A percentile compares a stretch with the other conserved stretches of the same genome.
phyloP scores from a whole-genome alignment of 2,888 invertebrate species.

The Odiellus spinosus region DNA sequence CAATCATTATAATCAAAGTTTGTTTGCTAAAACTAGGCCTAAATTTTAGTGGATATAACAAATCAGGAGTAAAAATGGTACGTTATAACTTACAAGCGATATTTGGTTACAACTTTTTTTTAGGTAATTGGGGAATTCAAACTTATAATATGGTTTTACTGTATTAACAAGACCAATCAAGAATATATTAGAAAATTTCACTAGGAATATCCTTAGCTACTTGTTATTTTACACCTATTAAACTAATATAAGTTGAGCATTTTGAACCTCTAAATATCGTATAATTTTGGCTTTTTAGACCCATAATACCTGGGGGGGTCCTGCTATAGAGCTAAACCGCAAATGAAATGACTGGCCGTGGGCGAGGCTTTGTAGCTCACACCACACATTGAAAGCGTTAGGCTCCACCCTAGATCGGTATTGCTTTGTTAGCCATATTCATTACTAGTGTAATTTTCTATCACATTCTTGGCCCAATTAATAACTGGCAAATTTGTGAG shows the following conservation, averaged over 20 bases:
- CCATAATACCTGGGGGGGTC: not conserved
- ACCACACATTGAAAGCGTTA: slow-evolving; percentile 60
- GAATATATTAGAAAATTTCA: too few relatives aligned
- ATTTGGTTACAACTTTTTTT: too few relatives aligned
- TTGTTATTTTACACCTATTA: slow-evolving; percentile 85
- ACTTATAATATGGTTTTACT: too few relatives aligned
- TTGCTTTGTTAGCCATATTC: slow-evolving; percentile 65
- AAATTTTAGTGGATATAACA: too few relatives aligned
- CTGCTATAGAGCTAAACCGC: not conserved
- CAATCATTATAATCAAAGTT: too few relatives aligned
- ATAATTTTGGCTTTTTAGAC: not conserved
- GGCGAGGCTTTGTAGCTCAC: too few relatives aligned
- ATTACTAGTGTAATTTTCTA: not conserved
- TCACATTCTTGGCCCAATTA: not conserved
- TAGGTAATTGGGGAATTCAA: too few relatives aligned
- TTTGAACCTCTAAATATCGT: slow-evolving; percentile 36
- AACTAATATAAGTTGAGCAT: slow-evolving; percentile 78
- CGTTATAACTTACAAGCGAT: too few relatives aligned
- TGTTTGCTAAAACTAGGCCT: too few relatives aligned
- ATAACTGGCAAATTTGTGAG: not conserved
- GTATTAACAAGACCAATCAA: too few relatives aligned
- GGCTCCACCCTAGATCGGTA: slow-evolving; percentile 66
- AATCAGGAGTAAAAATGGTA: too few relatives aligned
- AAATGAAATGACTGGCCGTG: slow-evolving; percentile 33
- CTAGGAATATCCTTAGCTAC: too few relatives aligned